Conservation (phyloP, 2,113 vertebrate species). For the Corydoras maculifer region DNA sequence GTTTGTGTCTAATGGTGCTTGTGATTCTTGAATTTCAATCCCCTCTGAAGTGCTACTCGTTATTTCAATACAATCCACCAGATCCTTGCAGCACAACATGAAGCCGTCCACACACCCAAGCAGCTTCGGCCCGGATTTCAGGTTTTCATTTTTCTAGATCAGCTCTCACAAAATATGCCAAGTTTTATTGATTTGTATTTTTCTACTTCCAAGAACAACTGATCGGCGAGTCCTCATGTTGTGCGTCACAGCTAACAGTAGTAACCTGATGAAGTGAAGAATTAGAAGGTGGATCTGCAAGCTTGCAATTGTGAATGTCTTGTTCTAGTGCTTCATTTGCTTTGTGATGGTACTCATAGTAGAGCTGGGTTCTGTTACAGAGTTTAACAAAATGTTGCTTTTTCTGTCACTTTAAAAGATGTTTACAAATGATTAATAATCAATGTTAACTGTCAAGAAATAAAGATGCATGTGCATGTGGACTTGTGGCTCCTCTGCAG, state of each 20-base stretch:
- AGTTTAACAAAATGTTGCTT: slow-evolving; percentile 35
- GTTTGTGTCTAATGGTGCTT: slow-evolving; percentile 41
- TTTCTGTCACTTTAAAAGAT: slow-evolving; percentile 26
- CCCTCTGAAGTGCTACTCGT: slow-evolving; percentile 11
- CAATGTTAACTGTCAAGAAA: slow-evolving; percentile 42
- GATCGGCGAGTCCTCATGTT: not conserved
- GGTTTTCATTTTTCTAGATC: not conserved
- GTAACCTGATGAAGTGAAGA: slow-evolving; percentile 3
- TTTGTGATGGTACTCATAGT: slow-evolving; percentile 30
- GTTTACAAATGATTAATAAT: slow-evolving; percentile 45
- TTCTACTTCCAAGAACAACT: not conserved
- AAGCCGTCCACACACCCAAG: slow-evolving; percentile 26
- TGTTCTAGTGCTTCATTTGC: slow-evolving; percentile 22
- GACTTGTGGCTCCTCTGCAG: slow-evolving; percentile 2
- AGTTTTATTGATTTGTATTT: slow-evolving; percentile 40
- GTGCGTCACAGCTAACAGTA: not conserved
- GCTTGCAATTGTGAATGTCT: slow-evolving; percentile 37
- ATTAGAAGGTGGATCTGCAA: slow-evolving; percentile 6
- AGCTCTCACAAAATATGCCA: slow-evolving; percentile 29
- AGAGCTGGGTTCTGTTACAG: slow-evolving; percentile 26
- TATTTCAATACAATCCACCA: not conserved
- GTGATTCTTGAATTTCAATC: slow-evolving; percentile 30
- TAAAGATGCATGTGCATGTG: slow-evolving; percentile 69
- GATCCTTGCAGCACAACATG: slow-evolving; percentile 27
- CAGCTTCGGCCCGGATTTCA: slow-evolving; percentile 2